A percentile compares a stretch with the other conserved stretches of the same genome.
Conservation (phyloP, 2,888 invertebrate genomes). For the Dendrolimus houi region DNA sequence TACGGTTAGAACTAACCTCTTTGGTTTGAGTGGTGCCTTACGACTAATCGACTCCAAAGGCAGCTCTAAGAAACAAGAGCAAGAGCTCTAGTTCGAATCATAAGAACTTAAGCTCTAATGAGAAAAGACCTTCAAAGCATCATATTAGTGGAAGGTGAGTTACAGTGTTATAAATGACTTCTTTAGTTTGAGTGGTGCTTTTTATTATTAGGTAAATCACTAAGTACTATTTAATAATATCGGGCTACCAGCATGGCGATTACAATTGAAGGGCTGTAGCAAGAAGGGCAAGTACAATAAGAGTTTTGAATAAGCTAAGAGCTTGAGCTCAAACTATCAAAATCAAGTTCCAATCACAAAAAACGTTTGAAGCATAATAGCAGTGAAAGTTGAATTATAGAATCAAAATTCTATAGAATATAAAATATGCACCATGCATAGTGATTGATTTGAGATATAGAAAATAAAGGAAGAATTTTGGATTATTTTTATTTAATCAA, state of each 20-base stretch:
- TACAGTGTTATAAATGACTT: no score
- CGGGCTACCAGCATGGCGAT: neutral
- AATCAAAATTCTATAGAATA: neutral
- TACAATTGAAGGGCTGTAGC: constrained; percentile 36
- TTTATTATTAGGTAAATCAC: no score
- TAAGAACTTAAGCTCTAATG: constrained; percentile 43
- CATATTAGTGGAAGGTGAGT: constrained; percentile 81
- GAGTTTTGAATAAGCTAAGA: constrained; percentile 36
- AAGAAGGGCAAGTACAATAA: constrained; percentile 58
- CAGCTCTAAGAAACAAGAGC: no score
- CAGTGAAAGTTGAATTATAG: constrained; percentile 78
- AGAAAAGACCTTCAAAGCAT: constrained; percentile 74
- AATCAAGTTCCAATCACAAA: constrained; percentile 43
- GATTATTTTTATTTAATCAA: no score
- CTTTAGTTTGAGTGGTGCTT: no score
- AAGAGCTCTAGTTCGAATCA: constrained; percentile 34
- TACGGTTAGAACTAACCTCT: no score
- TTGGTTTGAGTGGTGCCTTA: no score
- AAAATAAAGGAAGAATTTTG: no score
- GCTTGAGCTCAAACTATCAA: constrained; percentile 39
- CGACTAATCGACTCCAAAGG: constrained; percentile 2
- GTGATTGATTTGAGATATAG: no score
- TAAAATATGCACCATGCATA: neutral
- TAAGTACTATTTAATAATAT: no score
- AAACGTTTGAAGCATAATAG: constrained; percentile 78